Evolutionary conservation across 2,113 vertebrate genomes (phyloP).

Genomic region (Mus pahari): DNA sequence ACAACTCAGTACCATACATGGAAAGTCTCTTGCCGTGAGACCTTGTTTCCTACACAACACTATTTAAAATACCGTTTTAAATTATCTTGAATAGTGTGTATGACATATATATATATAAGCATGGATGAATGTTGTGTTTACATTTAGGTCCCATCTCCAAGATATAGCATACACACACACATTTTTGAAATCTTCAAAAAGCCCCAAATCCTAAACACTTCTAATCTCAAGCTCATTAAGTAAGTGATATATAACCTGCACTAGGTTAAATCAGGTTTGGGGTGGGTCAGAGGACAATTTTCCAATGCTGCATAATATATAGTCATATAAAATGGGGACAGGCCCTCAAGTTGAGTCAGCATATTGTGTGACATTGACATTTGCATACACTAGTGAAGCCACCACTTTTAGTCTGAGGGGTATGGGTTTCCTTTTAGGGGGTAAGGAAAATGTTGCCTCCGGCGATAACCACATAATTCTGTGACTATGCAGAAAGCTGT

Average conservation of each 20-base stretch:
- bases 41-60: neutral
- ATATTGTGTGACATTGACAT: neutral
- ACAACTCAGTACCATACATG: neutral
- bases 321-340: neutral
- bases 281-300: neutral
- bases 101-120: neutral
- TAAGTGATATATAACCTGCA: neutral
- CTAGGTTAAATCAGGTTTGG: neutral
- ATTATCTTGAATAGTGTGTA: neutral
- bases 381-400: neutral
- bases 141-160: neutral
- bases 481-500: neutral
- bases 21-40: neutral
- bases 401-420: neutral
- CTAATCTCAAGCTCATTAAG: neutral
- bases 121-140: neutral
- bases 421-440: neutral
- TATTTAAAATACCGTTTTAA: neutral
- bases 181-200: neutral
- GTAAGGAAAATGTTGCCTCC: neutral
- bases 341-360: neutral
- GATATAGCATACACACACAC: neutral
- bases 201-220: neutral
- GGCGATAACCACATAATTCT: neutral
- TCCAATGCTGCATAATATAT: no score